Percentiles rank a stretch among this genome's conserved stretches.
These are phyloP conservation scores for Phalloptychus januarius DNA, from an alignment of 2,797 vertebrate genomes.

Conservation along the genomic window DNA sequence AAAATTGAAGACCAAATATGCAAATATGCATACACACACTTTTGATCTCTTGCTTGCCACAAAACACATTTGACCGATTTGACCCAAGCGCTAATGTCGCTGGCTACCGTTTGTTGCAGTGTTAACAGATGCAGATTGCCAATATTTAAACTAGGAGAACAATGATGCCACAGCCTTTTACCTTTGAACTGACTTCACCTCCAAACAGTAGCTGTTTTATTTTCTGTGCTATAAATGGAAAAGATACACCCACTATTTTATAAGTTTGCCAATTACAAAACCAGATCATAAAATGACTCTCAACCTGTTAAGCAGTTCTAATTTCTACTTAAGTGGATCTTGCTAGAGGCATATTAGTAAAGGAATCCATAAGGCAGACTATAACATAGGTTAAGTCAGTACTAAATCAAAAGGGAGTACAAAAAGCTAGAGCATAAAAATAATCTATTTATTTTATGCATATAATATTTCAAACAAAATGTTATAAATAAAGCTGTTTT, in stretches of 20 bases:
- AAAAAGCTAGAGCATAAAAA: background rate
- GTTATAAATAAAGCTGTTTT: background rate
- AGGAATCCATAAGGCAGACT: background rate
- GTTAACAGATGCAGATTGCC: background rate
- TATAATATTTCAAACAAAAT: background rate
- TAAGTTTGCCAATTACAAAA: background rate
- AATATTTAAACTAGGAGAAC: conserved; percentile 1
- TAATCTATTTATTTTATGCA: background rate
- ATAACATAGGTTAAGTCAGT: background rate
- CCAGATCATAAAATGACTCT: background rate
- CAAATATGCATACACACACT: background rate
- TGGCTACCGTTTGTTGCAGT: background rate
- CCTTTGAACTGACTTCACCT: background rate
- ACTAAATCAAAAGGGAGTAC: background rate
- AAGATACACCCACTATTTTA: background rate
- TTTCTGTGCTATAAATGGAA: background rate
- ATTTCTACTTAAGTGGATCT: background rate
- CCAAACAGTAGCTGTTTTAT: background rate
- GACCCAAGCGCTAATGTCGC: background rate
- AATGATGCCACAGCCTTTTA: background rate
- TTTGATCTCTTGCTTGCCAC: background rate
- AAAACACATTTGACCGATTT: background rate
- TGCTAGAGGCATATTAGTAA: background rate
- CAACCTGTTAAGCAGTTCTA: background rate
- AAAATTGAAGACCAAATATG: background rate